Evolutionary conservation across 2,113 vertebrate genomes (phyloP).

Genomic region (Corvus cornix): DNA sequence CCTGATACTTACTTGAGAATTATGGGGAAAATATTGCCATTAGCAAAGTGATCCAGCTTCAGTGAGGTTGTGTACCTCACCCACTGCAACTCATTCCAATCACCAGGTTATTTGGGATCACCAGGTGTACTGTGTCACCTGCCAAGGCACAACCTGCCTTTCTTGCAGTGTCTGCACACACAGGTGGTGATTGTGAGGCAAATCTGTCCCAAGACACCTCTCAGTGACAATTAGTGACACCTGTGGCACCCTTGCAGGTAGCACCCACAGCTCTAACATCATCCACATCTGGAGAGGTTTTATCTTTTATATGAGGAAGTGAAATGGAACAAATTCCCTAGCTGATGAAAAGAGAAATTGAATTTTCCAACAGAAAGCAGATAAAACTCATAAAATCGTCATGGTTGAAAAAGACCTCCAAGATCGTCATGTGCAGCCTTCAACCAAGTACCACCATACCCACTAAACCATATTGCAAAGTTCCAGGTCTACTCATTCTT

Average conservation of each 20-base stretch:
- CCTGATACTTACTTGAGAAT: not conserved
- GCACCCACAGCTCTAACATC: not conserved
- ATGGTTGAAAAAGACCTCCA: not conserved
- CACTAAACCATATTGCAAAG: not conserved
- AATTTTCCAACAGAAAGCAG: not conserved
- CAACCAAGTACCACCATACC: not conserved
- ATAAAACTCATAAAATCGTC: not conserved
- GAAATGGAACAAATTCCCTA: not conserved
- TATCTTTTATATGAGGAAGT: not conserved
- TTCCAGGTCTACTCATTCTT: not conserved
- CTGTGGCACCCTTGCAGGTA: fast-evolving
- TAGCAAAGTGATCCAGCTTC: not conserved
- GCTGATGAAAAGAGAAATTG: not conserved
- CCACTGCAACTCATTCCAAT: not conserved
- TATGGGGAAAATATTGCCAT: not conserved
- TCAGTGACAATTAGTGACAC: not conserved
- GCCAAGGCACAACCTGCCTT: not conserved
- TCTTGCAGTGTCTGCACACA: not conserved
- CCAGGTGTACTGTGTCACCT: too few species aligned
- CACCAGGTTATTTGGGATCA: not conserved
- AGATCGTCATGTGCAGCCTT: not conserved
- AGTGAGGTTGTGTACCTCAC: not conserved
- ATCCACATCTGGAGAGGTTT: not conserved
- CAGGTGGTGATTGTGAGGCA: not conserved
- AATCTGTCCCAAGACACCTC: not conserved